Evolutionary conservation across 2,113 vertebrate genomes (phyloP).

Genomic region (Aptenodytes forsteri): DNA sequence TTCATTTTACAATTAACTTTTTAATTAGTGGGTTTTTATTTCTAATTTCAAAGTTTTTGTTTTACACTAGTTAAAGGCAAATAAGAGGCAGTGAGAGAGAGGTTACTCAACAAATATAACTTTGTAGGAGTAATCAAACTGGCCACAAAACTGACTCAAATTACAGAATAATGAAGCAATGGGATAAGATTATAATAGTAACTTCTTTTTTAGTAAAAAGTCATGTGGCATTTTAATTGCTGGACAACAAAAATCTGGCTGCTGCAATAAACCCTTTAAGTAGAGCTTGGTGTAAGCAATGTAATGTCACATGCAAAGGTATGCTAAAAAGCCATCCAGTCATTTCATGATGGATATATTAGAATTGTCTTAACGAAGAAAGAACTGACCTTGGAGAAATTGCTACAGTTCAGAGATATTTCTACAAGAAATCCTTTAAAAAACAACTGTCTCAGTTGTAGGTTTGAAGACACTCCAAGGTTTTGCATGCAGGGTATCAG

Average conservation of each 20-base stretch:
- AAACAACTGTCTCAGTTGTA: background rate
- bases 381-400: background rate
- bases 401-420: background rate
- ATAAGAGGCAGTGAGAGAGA: background rate
- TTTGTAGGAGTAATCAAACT: background rate
- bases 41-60: background rate
- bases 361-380: background rate
- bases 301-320: background rate
- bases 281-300: background rate
- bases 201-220: background rate
- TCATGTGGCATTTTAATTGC: background rate
- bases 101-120: background rate
- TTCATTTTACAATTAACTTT: background rate
- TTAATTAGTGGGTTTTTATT: rapidly evolving
- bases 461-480: background rate
- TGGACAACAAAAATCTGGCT: background rate
- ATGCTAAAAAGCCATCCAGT: background rate
- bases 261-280: background rate
- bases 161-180: background rate
- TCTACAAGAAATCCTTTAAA: background rate
- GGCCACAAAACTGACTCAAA: background rate
- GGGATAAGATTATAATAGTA: background rate
- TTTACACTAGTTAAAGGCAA: background rate
- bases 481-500: background rate
- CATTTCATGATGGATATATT: background rate